Evolutionary conservation across 2,797 vertebrate genomes (phyloP), one percentile per base, ranked within the genome.

Genomic region (Phataginus tricuspis): DNA sequence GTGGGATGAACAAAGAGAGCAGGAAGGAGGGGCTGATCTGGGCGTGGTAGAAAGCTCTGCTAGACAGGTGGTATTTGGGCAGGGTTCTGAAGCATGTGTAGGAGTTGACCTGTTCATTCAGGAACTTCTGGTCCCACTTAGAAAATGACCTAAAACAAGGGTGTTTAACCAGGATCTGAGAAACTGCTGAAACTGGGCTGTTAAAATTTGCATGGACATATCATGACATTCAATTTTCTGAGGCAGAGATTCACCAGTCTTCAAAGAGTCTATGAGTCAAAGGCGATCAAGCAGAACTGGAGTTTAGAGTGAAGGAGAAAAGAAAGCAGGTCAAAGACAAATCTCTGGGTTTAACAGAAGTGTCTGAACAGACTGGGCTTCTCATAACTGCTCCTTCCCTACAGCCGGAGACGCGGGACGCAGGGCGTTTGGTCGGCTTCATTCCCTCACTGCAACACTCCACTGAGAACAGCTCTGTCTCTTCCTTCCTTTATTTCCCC

Each of bases 1-100:
- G 37, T 69, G 18, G 39, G 8, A 45, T 8, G 11, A 57, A 11
- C 57, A 42, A 42, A 4, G 7, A 78, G 3, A 42, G 31, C 34
- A 18, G 2, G 0, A 29, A 59, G 19, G 49, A 75, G 12, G 34
- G 37, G 0, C 37, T 68, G 49, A 68, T 63, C 0, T 31, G 68
- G 21, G 14, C 0, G 0, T 4, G 39, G 37, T n/a, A 55, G 63
- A 74, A 84, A 93, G 27, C 71, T 51, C 18, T 61, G 31, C 66
- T 3, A 19, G 9, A 80, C 37, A 63, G 15, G 49, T 15, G 39
- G 69, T 31, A n/a, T 53, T 25, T 88, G 86, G 72, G 29, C 51
- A 37, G n/a, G 68, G n/a, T 82, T 95, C 80, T 86, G 79, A 94
- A 66, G 80, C n/a, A 53, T 21, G 18, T 31, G 19, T 82, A 94